Base-by-base conservation (phyloP, 2,113 vertebrate species). In the Caranx melampygus region DNA sequence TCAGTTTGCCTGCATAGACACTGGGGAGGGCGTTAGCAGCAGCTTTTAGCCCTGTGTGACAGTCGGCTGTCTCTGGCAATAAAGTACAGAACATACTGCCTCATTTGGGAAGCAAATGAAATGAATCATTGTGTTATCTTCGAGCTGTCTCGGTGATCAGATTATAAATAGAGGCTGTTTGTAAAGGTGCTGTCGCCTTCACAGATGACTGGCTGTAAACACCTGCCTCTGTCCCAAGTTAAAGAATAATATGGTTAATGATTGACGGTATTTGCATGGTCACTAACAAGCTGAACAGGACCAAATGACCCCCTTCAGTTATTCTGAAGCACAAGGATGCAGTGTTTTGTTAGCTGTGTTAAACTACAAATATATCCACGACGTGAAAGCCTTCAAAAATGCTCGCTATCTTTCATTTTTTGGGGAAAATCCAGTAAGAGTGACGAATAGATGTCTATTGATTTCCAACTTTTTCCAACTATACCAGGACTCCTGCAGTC, bases 171-270 rank as follows among this genome's bases (percentile, higher is more conserved):
- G 47, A 57, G 34, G 40, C 40, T 35, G 67, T 81, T 85, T 84
- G 40, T 57, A 44, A 37, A 72, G 58, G 54, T 33, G 62, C 20
- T 35, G 59, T 4, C 20, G 42, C 51, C 20, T 37, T 54, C 2
- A 54, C 45, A 72, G 37, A 55, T 57, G 47, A 66, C 34, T 47
- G 54, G 63, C 26, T 65, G 44, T 34, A 69, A 67, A 67, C 62
- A 73, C 55, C 70, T 65, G 60, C 35, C 11, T 35, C 66, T 40
- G 66, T 57, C 6, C 42, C 6, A 31, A 47, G 75, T 60, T 74
- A 66, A 79, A 81, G 40, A 72, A 69, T 73, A 44, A 63, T 55
- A 54, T 40, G 18, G 81, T 85, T 78, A 91, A 89, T 83, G 58
- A 88, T 76, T 75, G 13, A 68, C 64, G 54, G 52, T 18, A 67